Conservation (phyloP, 2,113 vertebrate genomes). For the Lanius ludovicianus region DNA sequence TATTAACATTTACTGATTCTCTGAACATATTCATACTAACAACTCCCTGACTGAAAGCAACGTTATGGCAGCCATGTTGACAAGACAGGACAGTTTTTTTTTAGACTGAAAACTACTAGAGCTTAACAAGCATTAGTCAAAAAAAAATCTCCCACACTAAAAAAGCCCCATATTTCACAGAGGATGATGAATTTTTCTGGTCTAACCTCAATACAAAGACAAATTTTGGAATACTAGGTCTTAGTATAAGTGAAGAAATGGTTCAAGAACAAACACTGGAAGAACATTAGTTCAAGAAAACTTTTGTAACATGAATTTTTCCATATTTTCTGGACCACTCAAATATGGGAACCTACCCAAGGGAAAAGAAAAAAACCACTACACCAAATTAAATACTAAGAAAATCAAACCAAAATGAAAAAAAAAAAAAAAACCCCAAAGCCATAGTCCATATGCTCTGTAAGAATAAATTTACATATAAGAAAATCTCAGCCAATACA, state of each 20-base stretch:
- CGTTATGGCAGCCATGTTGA: neutral
- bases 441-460: neutral
- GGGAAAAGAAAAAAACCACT: neutral
- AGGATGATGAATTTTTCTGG: neutral
- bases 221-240: neutral
- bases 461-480: neutral
- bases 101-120: neutral
- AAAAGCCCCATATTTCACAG: neutral
- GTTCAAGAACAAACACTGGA: neutral
- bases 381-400: neutral
- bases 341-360: neutral
- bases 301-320: neutral
- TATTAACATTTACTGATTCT: neutral
- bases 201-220: neutral
- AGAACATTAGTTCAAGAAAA: neutral
- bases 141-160: neutral
- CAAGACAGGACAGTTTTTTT: neutral
- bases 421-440: neutral
- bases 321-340: neutral
- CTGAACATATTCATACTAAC: neutral
- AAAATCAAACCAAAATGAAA: neutral
- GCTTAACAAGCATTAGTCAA: neutral
- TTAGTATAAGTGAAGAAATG: neutral
- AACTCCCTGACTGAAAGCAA: neutral
- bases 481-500: neutral